Percentiles rank a stretch among this genome's conserved stretches.
Conservation (phyloP, 2,797 vertebrate species). For the Anniella stebbinsi region DNA sequence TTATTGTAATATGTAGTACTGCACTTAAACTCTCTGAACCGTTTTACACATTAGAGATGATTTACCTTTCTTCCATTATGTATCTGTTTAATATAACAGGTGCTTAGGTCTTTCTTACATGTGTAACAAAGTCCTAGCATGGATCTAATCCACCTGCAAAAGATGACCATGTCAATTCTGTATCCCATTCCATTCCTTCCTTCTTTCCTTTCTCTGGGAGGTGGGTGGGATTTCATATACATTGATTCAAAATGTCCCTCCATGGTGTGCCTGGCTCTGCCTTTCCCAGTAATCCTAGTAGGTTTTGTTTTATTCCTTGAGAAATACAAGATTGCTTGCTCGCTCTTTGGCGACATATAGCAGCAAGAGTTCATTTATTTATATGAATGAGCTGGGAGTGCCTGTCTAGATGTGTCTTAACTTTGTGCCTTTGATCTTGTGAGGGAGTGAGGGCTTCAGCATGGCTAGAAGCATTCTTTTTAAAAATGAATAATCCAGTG, state of each 20-base stretch:
- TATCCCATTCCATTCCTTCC: background rate
- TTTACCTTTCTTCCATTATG: background rate
- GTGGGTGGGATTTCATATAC: background rate
- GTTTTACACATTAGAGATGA: background rate
- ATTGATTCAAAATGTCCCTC: background rate
- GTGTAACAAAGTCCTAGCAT: background rate
- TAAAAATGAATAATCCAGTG: background rate
- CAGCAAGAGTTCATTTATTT: conserved; percentile 34
- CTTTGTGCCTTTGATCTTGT: conserved; percentile 36
- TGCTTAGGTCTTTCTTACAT: conserved; percentile 5
- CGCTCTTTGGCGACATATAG: background rate
- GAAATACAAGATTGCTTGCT: conserved; percentile 8
- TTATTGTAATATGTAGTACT: background rate
- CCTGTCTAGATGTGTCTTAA: conserved; percentile 38
- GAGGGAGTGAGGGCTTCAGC: conserved; percentile 14
- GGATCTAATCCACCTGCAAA: background rate
- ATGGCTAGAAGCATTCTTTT: conserved; percentile 43
- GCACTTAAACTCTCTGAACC: conserved; percentile 6
- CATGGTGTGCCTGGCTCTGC: background rate
- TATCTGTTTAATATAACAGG: conserved; percentile 40
- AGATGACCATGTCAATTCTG: background rate
- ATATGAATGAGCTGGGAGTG: background rate
- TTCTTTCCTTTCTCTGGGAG: background rate
- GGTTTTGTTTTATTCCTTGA: background rate
- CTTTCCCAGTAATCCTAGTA: background rate